Evolutionary conservation across 2,888 invertebrate species (phyloP).

Genomic region (Helleia helle): DNA sequence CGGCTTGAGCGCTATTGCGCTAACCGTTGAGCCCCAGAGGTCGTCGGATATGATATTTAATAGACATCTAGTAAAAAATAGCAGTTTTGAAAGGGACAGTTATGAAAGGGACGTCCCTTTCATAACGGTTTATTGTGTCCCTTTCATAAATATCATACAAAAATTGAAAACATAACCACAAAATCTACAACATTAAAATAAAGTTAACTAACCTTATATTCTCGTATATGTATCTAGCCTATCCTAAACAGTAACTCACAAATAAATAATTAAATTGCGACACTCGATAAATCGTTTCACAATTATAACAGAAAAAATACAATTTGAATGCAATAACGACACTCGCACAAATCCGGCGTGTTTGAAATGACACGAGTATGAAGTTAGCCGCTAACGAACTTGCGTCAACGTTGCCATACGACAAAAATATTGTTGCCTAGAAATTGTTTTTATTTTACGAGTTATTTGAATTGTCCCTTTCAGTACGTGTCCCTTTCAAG

Average conservation of each 20-base stretch:
- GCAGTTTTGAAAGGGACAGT: no score
- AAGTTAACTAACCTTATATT: conserved; percentile 11
- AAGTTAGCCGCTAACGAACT: conserved; percentile 8
- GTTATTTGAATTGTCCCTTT: no score
- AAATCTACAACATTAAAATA: conserved; percentile 11
- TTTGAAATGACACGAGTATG: no score
- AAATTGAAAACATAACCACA: conserved; percentile 10
- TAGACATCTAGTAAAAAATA: no score
- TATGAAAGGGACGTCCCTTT: no score
- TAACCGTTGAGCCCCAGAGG: no score
- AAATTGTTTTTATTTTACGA: conserved; percentile 11
- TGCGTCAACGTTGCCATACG: conserved; percentile 9
- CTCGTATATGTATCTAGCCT: conserved; percentile 10
- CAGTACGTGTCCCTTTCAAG: no score
- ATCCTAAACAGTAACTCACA: no score
- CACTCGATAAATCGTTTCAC: conserved; percentile 11
- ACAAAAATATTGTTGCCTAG: conserved; percentile 12
- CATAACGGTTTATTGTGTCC: no score
- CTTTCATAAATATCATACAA: no score
- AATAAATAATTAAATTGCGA: conserved; percentile 12
- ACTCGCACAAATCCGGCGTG: conserved; percentile 11
- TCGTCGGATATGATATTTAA: no score
- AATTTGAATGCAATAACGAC: conserved; percentile 8
- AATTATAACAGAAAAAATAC: conserved; percentile 13
- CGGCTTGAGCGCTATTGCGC: no score